Base-by-base conservation (phyloP, 2,113 vertebrate genomes). In the Pterocles orientalis region DNA sequence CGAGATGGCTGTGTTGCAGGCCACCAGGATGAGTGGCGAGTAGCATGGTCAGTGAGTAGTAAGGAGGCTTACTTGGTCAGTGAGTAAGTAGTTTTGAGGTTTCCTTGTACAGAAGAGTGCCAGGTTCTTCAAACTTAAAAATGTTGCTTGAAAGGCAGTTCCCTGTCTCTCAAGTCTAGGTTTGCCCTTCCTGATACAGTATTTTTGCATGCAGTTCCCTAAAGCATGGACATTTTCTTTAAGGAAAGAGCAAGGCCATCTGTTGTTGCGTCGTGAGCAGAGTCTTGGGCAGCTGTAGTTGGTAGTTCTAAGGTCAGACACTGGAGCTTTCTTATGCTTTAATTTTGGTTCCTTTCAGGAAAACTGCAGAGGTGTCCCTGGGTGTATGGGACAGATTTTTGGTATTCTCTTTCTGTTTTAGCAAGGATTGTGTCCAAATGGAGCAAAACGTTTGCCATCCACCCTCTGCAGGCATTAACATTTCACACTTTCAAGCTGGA, bases 41-140 rank as follows among this genome's bases (percentile, higher is more conserved):
- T 0, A 50, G 78, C 26, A 9, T 5, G 8, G n/a, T 26, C 0
- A 25, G 18, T 2, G 2, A 47, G 5, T 2, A 41, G 21, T 19
- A n/a, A 78, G 43, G 47, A 78, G 56, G 33, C 47, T 36, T 36
- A 36, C 26, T 8, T 5, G 8, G n/a, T 26, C 0, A 25, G 18
- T 2, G 2, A 47, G 5, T 2, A 41, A 19, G 33, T 43, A 29
- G 36, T 23, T 50, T 58, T 33, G 43, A 89, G 41, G 13, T 36
- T 66, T 87, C 11, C 41, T 73, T 25, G 29, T 36, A 5, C 31
- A 54, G 50, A 73, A 64, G 80, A 83, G n/a, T 29, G 25, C 28
- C 64, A 64, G 33, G 41, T 56, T 83, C 41, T 36, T 84, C 86
- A 66, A 54, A 58, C 60, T 91, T 73, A 34, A 80, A 86, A 50